Percentiles rank a stretch among this genome's conserved stretches.
These are phyloP conservation scores for Azemiops feae DNA, from an alignment of 2,113 vertebrate genomes.

Conservation along the genomic window DNA sequence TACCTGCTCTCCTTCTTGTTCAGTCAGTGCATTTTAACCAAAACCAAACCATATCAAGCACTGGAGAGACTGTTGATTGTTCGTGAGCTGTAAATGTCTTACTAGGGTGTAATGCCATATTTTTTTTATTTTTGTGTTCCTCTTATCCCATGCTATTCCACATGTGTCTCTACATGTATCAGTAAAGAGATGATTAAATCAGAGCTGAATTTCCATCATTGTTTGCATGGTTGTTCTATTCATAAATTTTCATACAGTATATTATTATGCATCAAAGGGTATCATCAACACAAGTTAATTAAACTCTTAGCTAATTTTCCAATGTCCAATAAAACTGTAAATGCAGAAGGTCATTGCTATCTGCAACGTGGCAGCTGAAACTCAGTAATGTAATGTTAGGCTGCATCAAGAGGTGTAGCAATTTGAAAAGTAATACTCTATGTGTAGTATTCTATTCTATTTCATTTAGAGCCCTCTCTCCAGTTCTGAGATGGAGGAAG, in stretches of 20 bases:
- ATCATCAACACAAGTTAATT: neutral
- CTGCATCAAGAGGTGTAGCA: neutral
- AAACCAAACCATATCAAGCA: neutral
- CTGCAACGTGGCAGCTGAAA: neutral
- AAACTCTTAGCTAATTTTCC: neutral
- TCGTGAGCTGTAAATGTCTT: neutral
- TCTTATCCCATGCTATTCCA: neutral
- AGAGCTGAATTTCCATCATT: neutral
- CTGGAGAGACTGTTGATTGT: neutral
- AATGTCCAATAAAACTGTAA: neutral
- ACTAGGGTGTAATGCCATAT: neutral
- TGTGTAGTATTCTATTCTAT: neutral
- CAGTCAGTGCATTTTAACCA: neutral
- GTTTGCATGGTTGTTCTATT: neutral
- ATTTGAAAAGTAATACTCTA: neutral
- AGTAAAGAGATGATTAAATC: neutral
- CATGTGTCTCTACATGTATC: neutral
- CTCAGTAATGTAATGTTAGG: neutral
- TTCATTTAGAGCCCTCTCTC: neutral
- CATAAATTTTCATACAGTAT: neutral
- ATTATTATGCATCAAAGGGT: neutral
- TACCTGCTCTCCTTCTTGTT: neutral
- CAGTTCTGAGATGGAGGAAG: neutral
- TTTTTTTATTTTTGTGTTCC: neutral
- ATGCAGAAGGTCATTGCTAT: neutral